These are phyloP conservation scores for Gortyna flavago DNA, from an alignment of 2,888 invertebrate genomes.

Conservation along the genomic window DNA sequence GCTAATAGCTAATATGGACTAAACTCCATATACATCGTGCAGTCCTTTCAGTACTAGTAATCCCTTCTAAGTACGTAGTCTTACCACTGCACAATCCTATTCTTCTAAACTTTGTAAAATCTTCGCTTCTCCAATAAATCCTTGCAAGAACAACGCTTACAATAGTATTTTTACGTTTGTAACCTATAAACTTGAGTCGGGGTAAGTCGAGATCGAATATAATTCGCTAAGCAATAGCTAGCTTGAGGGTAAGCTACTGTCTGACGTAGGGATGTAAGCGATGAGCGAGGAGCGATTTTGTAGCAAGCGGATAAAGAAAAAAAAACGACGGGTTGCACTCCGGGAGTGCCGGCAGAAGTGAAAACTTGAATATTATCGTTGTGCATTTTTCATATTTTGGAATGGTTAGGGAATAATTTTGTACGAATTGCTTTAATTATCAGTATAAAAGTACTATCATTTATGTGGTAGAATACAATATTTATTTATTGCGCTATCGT, in stretches of 20 bases:
- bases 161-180: constrained; percentile 57
- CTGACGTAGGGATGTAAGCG: constrained; percentile 59
- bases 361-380: too few relatives aligned
- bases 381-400: too few relatives aligned
- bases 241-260: constrained; percentile 83
- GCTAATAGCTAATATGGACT: too few relatives aligned
- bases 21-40: too few relatives aligned
- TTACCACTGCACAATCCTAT: neutral
- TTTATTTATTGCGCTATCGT: too few relatives aligned
- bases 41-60: too few relatives aligned
- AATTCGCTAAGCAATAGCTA: constrained; percentile 81
- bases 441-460: too few relatives aligned
- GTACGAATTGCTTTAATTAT: too few relatives aligned
- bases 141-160: constrained; percentile 24
- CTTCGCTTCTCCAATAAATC: constrained; percentile 10
- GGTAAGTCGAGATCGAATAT: constrained; percentile 78
- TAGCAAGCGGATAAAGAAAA: neutral
- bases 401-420: too few relatives aligned
- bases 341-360: too few relatives aligned
- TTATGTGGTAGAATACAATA: too few relatives aligned
- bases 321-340: too few relatives aligned
- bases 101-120: neutral
- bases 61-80: neutral
- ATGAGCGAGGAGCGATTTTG: constrained; percentile 49
- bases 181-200: constrained; percentile 76